phyloP scores from a whole-genome alignment of 37 sponge, comb jelly and placozoan species.

The Aplysina aerophoba region DNA sequence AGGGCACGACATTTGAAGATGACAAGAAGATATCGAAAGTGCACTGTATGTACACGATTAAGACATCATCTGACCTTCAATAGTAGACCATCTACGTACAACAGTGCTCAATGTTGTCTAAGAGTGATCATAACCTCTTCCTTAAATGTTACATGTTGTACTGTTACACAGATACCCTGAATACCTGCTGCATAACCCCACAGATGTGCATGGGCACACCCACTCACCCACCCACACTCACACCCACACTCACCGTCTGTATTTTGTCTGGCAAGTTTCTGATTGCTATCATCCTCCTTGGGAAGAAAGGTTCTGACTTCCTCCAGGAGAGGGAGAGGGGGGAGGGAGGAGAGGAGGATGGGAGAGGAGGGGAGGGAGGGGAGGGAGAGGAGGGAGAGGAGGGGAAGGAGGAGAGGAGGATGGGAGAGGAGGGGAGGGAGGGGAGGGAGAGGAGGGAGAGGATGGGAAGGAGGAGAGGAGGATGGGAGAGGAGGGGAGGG shows the following conservation, averaged over 20 bases:
- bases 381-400: neutral
- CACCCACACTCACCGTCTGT: conserved; percentile 52
- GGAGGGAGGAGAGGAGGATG: neutral
- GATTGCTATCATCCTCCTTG: conserved; percentile 72
- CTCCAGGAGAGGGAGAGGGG: conserved; percentile 19
- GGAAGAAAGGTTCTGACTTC: conserved; percentile 81
- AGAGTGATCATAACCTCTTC: no score
- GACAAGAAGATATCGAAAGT: no score
- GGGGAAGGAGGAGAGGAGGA: neutral
- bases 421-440: neutral
- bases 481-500: no score
- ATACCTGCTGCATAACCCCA: neutral
- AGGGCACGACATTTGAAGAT: no score
- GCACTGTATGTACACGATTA: no score
- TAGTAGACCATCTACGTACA: no score
- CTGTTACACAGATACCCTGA: neutral
- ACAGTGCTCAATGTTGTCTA: no score
- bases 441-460: neutral
- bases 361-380: neutral
- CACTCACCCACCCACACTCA: neutral
- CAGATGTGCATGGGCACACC: neutral
- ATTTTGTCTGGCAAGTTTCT: conserved; percentile 55
- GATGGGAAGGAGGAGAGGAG: neutral
- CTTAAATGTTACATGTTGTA: neutral
- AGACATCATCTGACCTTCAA: no score